Conservation (phyloP, 2,113 vertebrate genomes). For the Urocitellus parryii region DNA sequence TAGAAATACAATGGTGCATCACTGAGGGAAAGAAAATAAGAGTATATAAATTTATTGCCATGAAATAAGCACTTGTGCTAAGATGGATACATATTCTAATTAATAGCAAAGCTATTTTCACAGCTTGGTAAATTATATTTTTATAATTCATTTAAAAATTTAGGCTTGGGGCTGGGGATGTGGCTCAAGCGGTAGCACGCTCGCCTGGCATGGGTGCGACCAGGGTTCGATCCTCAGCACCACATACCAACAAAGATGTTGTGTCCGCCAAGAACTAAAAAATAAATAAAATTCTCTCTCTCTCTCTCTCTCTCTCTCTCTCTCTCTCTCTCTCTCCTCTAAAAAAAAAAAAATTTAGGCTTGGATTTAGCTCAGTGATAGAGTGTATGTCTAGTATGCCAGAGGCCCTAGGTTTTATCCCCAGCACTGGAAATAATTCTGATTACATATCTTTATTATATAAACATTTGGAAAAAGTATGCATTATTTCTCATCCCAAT, state of each 20-base stretch:
- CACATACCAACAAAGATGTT: no score
- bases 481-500: constrained; percentile 26
- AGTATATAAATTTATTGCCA: neutral
- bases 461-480: neutral
- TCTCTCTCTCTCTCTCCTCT: no score
- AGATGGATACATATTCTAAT: neutral
- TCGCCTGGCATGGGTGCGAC: no score
- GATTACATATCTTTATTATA: neutral
- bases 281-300: no score
- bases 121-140: neutral
- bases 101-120: neutral
- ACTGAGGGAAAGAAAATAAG: neutral
- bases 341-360: neutral
- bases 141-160: neutral
- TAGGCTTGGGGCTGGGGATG: no score
- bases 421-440: neutral
- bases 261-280: no score
- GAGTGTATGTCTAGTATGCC: neutral
- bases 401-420: neutral
- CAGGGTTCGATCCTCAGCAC: no score
- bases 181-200: no score
- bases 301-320: no score
- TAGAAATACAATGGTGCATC: neutral
- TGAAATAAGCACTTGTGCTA: neutral
- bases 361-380: neutral